phyloP scores from a whole-genome alignment of 1,140 invertebrate species.

The Rhopalosiphum maidis region DNA sequence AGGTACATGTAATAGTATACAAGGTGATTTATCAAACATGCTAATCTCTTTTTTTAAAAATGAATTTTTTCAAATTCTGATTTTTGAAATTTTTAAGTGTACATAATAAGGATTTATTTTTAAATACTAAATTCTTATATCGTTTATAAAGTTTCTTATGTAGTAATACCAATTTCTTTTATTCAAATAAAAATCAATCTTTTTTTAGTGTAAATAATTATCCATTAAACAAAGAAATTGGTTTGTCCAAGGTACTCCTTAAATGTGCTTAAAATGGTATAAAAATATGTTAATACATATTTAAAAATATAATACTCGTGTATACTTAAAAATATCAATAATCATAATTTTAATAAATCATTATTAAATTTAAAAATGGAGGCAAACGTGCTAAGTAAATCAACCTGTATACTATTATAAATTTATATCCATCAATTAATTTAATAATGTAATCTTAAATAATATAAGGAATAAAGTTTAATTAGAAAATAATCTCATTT shows the following conservation, averaged over 20 bases:
- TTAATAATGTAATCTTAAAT: not conserved
- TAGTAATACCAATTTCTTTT: not conserved
- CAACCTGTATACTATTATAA: not conserved
- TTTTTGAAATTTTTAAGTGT: not conserved
- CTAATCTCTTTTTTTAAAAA: too few relatives aligned
- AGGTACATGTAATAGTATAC: too few relatives aligned
- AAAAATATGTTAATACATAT: not conserved
- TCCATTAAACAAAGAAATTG: not conserved
- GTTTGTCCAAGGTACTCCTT: not conserved
- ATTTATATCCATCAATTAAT: not conserved
- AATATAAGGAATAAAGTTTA: not conserved
- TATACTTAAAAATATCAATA: not conserved
- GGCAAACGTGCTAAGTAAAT: not conserved
- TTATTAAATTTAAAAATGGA: not conserved
- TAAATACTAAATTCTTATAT: not conserved
- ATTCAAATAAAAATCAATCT: not conserved
- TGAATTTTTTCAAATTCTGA: not conserved
- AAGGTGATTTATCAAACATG: too few relatives aligned
- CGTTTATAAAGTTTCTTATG: too few relatives aligned
- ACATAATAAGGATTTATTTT: not conserved
- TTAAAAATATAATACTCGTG: not conserved
- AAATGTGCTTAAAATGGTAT: not conserved
- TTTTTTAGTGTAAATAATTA: not conserved
- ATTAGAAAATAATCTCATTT: not conserved
- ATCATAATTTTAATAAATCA: not conserved